A percentile compares a stretch with the other conserved stretches of the same genome.
Conservation (phyloP, 2,113 vertebrate species). For the Ginglymostoma cirratum region DNA sequence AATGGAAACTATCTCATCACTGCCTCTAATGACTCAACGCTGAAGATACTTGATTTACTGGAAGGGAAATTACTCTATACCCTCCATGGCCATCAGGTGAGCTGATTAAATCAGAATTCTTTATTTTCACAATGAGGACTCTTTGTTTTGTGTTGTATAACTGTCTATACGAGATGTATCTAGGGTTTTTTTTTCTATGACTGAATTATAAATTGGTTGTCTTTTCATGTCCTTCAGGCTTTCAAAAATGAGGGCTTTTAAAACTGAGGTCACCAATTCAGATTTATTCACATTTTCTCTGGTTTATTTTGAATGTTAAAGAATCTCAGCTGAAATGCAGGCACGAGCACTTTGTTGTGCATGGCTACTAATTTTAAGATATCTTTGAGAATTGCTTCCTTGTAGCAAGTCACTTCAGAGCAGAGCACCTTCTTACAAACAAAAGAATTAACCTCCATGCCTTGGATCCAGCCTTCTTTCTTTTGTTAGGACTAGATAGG, state of each 20-base stretch:
- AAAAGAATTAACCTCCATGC: neutral
- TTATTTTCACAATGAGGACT: neutral
- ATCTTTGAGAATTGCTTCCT: neutral
- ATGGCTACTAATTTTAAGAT: neutral
- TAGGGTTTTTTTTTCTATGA: neutral
- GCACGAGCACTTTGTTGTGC: neutral
- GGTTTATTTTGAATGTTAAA: neutral
- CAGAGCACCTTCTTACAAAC: neutral
- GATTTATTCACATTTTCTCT: neutral
- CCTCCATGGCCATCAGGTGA: constrained; percentile 92
- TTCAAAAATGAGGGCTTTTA: neutral
- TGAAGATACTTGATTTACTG: constrained; percentile 89
- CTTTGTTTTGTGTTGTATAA: neutral
- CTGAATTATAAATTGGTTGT: neutral
- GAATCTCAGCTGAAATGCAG: neutral
- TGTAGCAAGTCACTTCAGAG: neutral
- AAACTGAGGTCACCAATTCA: neutral
- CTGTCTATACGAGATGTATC: neutral
- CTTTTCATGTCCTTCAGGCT: neutral
- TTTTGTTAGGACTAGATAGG: neutral
- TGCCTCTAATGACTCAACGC: constrained; percentile 84
- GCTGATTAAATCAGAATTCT: constrained; percentile 40
- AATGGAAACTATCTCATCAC: constrained; percentile 86
- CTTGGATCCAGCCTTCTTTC: neutral
- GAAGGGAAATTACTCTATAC: constrained; percentile 90